Evolutionary conservation across 2,797 vertebrate genomes (phyloP), one percentile per base, ranked within the genome.

Genomic region (Rhabdomys pumilio): DNA sequence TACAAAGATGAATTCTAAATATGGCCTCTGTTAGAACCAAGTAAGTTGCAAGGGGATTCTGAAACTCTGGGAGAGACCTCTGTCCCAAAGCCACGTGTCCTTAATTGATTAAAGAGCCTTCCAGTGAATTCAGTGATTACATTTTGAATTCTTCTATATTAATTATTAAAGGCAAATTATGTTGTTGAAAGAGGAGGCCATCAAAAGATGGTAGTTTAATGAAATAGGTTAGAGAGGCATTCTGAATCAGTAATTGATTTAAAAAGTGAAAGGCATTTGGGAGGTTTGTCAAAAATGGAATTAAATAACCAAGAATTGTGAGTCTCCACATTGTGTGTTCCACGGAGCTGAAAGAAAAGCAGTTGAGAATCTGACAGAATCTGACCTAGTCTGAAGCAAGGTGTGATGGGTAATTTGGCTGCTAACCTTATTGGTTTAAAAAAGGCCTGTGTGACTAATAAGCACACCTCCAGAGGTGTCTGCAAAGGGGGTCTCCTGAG

Each of bases 131-230:
- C 22, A 61, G 38, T 81, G 91, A 95, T 93, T 97, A 95, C 90
- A 97, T 97, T 97, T 97, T 90, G 24, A 95, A 90, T 97, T 96
- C 79, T 90, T 97, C 97, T 91, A 79, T 96, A 80, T 98, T 97
- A 97, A 98, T 98, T 97, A 96, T 97, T 97, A 96, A 97, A 95
- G 38, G 77, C 85, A 96, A 97, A 98, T 96, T 90, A 91, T 10
- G 87, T 57, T 93, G 92, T 61, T 97, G 93, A 94, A 97, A 97
- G 93, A 87, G 79, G 47, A 81, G 17, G 63, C 93, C 85, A 34
- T 79, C 85, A 91, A 77, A 96, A 97, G 69, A 95, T 11, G 79
- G 3, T 67, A 61, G 96, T 81, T 98, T 97, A 80, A 93, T 95
- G 91, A 89, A 94, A 95, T 75, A 50, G 53, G 44, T 82, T 59